A percentile compares a stretch with the other conserved stretches of the same genome.
Evolutionary conservation across 2,113 vertebrate species (phyloP).

Genomic region (Melanocharis versteri): DNA sequence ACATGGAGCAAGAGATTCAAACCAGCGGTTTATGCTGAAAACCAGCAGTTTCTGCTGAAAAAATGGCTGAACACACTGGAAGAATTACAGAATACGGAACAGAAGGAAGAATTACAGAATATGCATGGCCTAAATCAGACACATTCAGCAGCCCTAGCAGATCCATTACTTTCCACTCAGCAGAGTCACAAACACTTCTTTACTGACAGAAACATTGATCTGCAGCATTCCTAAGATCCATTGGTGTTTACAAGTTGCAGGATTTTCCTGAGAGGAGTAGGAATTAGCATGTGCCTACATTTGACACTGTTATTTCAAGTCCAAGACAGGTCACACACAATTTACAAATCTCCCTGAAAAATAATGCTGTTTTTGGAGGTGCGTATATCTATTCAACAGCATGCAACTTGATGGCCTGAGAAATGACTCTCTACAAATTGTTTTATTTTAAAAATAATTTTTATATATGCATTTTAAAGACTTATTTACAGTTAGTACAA

Average conservation of each 20-base stretch:
- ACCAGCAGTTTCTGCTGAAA: background rate
- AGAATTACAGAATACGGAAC: background rate
- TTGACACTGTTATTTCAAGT: background rate
- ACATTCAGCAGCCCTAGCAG: background rate
- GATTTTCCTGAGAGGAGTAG: background rate
- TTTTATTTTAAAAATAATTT: conserved; percentile 27
- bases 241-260: background rate
- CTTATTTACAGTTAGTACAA: conserved; percentile 32
- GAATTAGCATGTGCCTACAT: background rate
- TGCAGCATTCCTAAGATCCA: background rate
- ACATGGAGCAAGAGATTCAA: background rate
- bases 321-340: background rate
- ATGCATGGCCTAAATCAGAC: background rate
- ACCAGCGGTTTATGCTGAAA: background rate
- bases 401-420: background rate
- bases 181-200: background rate
- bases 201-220: background rate
- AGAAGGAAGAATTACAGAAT: background rate
- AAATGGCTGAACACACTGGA: background rate
- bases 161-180: background rate
- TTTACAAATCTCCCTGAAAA: background rate
- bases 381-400: background rate
- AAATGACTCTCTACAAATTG: background rate
- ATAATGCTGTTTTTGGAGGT: background rate
- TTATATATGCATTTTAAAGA: background rate